Percentiles rank a stretch among this genome's conserved stretches.
phyloP scores from a whole-genome alignment of 2,113 vertebrate species.

The Chionomys nivalis region DNA sequence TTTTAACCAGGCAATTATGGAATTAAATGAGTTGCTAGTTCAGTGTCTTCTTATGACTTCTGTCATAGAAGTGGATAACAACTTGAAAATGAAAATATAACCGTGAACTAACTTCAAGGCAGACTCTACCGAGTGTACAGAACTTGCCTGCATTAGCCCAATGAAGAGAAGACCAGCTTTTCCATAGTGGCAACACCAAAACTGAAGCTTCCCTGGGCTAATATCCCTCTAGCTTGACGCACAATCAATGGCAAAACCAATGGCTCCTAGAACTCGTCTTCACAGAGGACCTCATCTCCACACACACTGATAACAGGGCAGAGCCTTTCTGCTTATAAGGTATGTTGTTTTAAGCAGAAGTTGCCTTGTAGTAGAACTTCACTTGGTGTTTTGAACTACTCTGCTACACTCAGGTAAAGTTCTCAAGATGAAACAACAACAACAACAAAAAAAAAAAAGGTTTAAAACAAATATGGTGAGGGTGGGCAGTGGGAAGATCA shows the following conservation, averaged over 20 bases:
- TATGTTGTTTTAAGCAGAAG: background rate
- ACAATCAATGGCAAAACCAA: background rate
- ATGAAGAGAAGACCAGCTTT: background rate
- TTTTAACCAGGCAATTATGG: constrained; percentile 13
- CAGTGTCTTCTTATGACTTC: constrained; percentile 25
- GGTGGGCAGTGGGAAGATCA: background rate
- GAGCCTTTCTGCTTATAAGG: background rate
- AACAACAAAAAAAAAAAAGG: background rate
- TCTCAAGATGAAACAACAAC: background rate
- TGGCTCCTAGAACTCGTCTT: background rate
- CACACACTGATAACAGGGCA: background rate
- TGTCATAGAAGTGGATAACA: background rate
- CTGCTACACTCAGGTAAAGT: background rate
- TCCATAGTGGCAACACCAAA: accelerated
- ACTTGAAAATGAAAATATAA: background rate
- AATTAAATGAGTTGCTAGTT: constrained; percentile 13
- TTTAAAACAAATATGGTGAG: background rate
- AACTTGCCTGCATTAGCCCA: background rate
- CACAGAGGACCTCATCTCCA: background rate
- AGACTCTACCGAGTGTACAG: background rate
- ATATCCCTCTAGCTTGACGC: too few species aligned
- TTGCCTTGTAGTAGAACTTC: background rate
- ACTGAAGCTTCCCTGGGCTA: background rate
- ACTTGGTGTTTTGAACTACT: background rate
- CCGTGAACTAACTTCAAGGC: background rate